Evolutionary conservation across 2,888 invertebrate species (phyloP).

Genomic region (Ormyrus thymus): DNA sequence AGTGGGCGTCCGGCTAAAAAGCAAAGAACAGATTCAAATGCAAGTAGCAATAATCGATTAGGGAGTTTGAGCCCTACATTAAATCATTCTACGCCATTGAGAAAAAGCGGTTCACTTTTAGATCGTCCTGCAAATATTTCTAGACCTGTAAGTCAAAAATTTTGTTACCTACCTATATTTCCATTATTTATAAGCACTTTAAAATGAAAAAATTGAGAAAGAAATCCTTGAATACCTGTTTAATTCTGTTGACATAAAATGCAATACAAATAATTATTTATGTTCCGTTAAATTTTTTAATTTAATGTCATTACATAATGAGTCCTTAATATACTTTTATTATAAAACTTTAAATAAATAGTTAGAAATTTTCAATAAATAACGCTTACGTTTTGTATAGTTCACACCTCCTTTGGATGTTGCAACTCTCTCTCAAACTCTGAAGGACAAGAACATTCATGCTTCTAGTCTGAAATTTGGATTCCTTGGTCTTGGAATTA

Average conservation of each 20-base stretch:
- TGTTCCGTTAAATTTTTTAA: too few species aligned
- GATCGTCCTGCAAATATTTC: conserved; percentile 82
- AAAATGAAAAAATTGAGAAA: too few species aligned
- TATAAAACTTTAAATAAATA: too few species aligned
- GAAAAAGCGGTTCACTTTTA: conserved; percentile 78
- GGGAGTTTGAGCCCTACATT: conserved; percentile 75
- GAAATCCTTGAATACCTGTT: too few species aligned
- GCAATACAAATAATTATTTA: too few species aligned
- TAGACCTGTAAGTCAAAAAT: conserved; percentile 80
- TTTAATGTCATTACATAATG: too few species aligned
- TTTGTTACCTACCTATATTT: neutral
- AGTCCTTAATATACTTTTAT: too few species aligned
- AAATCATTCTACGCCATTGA: conserved; percentile 77
- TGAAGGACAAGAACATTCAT: conserved; percentile 89
- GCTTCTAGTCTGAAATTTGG: conserved; percentile 93
- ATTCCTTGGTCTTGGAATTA: conserved; percentile 95
- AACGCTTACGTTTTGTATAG: conserved; percentile 68
- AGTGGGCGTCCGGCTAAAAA: conserved; percentile 71
- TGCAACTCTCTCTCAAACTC: conserved; percentile 84
- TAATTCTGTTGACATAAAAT: too few species aligned
- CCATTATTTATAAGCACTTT: conserved; percentile 3
- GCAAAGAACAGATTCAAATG: conserved; percentile 74
- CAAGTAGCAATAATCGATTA: conserved; percentile 75
- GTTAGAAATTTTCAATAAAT: too few species aligned
- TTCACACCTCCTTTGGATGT: conserved; percentile 86